Evolutionary conservation across 2,113 vertebrate species (phyloP).

Genomic region (Peromyscus californicus): DNA sequence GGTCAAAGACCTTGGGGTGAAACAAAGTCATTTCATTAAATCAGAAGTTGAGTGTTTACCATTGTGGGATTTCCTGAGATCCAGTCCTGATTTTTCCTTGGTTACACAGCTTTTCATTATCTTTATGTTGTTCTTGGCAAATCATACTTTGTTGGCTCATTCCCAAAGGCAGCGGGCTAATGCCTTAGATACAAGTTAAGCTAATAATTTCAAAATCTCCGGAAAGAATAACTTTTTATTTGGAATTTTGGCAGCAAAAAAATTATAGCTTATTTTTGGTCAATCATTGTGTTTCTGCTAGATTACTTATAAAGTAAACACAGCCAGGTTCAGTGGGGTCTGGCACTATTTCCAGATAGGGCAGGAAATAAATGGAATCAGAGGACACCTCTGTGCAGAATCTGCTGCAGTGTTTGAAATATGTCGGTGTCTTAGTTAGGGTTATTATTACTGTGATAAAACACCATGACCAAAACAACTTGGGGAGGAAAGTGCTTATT

Average conservation of each 20-base stretch:
- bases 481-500: neutral
- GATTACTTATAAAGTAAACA: neutral
- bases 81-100: neutral
- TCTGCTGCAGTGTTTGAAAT: neutral
- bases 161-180: neutral
- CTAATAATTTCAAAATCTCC: constrained; percentile 47
- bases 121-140: neutral
- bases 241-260: constrained; percentile 25
- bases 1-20: neutral
- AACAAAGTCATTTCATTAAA: neutral
- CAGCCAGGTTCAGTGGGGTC: neutral
- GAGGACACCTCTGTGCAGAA: neutral
- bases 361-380: neutral
- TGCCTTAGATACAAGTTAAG: neutral
- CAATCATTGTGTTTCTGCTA: neutral
- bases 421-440: neutral
- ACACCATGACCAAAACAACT: neutral
- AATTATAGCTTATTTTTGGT: neutral
- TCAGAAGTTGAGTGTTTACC: neutral
- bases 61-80: neutral
- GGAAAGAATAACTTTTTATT: constrained; percentile 27
- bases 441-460: neutral
- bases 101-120: neutral
- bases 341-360: neutral
- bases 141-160: neutral